A percentile compares a stretch with the other conserved stretches of the same genome.
Conservation (phyloP, 2,113 vertebrate genomes). For the Indri indri region DNA sequence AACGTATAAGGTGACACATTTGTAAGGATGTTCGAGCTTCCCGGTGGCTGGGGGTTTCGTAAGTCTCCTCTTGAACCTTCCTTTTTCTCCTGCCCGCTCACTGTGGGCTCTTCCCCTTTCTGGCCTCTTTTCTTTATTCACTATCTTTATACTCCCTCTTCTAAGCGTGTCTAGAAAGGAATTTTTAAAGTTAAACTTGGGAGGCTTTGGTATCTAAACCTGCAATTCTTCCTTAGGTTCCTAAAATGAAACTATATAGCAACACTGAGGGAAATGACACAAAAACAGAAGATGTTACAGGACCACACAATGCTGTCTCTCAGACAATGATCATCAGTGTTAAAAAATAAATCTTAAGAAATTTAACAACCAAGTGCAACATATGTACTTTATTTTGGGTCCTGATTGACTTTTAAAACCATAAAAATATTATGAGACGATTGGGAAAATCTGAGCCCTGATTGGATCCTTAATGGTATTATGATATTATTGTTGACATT, state of each 20-base stretch:
- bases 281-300: neutral
- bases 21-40: neutral
- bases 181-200: constrained; percentile 9
- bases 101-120: neutral
- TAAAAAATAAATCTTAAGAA: neutral
- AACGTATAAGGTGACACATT: neutral
- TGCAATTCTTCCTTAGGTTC: neutral
- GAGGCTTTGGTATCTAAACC: neutral
- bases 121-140: neutral
- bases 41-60: neutral
- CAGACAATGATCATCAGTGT: neutral
- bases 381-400: neutral
- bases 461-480: neutral
- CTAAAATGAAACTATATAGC: neutral
- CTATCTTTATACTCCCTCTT: neutral
- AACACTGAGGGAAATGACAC: neutral
- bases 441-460: neutral
- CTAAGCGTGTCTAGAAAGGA: neutral
- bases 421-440: neutral
- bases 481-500: neutral
- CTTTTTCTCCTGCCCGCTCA: neutral
- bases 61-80: neutral
- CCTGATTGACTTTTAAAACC: neutral
- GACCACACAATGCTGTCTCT: neutral
- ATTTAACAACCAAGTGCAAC: neutral